Evolutionary conservation across 2,797 vertebrate genomes (phyloP).

Genomic region (Sebastes cheni): DNA sequence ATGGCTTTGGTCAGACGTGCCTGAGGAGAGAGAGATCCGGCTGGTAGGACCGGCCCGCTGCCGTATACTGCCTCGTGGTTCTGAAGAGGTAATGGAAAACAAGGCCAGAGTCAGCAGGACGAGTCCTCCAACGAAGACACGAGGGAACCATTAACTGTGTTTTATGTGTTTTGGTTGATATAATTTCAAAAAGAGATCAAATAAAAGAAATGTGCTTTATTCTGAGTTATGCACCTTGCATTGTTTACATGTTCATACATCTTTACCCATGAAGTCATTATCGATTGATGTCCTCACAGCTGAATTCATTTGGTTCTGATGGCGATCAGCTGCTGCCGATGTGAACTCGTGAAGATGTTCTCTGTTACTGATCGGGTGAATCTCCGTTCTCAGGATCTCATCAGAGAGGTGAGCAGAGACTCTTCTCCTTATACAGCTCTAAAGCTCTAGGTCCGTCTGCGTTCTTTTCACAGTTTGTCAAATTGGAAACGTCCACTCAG

Average conservation of each 20-base stretch:
- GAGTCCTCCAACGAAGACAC: background rate
- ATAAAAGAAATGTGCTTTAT: background rate
- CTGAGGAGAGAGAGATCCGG: background rate
- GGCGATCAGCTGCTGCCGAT: no score
- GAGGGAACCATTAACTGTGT: background rate
- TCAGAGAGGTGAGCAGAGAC: no score
- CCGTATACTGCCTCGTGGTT: background rate
- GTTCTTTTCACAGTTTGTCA: no score
- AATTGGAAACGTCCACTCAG: no score
- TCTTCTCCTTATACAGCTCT: no score
- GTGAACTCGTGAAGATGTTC: no score
- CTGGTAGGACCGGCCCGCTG: background rate
- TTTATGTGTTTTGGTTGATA: background rate
- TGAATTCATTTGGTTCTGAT: no score
- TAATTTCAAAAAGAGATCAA: background rate
- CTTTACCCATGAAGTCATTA: no score
- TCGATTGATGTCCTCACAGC: no score
- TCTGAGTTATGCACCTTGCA: background rate
- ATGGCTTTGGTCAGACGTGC: slow-evolving; percentile 4
- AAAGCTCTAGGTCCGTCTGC: no score
- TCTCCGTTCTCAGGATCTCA: no score
- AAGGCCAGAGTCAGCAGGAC: slow-evolving; percentile 3
- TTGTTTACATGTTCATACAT: background rate
- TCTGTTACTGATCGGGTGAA: no score
- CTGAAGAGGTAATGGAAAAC: slow-evolving; percentile 52